Evolutionary conservation across 2,888 invertebrate genomes (phyloP).

Genomic region (Acanthosepion lycidas): DNA sequence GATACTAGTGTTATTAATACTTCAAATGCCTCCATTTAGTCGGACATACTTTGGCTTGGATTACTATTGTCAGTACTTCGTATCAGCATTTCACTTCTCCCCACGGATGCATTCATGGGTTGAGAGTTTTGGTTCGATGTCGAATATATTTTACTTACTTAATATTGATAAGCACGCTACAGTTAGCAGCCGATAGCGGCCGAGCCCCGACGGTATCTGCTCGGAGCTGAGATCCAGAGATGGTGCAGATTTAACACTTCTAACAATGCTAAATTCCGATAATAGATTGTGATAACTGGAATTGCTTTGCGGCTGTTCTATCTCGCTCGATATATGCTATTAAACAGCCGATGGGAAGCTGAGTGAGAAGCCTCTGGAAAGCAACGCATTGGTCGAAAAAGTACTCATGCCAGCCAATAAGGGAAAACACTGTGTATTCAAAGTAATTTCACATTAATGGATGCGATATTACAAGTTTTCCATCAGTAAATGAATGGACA

Average conservation of each 20-base stretch:
- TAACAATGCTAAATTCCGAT: background rate
- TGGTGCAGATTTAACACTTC: background rate
- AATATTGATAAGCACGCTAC: background rate
- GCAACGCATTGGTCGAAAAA: background rate
- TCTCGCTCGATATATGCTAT: background rate
- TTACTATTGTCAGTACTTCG: background rate
- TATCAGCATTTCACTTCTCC: constrained; percentile 14
- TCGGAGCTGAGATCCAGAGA: background rate
- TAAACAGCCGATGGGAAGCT: background rate
- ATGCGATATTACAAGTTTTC: background rate
- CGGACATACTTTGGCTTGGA: background rate
- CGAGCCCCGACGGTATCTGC: background rate
- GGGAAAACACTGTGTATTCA: background rate
- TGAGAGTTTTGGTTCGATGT: background rate
- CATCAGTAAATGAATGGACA: background rate
- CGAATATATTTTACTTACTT: constrained; percentile 33
- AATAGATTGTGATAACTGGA: background rate
- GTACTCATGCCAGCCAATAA: background rate
- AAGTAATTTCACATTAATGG: constrained; percentile 12
- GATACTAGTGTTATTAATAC: background rate
- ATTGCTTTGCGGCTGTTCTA: background rate
- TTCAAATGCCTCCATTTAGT: background rate
- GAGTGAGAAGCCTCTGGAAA: background rate
- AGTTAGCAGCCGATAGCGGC: background rate
- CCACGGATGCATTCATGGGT: background rate